Evolutionary conservation across 2,797 vertebrate species (phyloP).

Genomic region (Gadopsis marmoratus): DNA sequence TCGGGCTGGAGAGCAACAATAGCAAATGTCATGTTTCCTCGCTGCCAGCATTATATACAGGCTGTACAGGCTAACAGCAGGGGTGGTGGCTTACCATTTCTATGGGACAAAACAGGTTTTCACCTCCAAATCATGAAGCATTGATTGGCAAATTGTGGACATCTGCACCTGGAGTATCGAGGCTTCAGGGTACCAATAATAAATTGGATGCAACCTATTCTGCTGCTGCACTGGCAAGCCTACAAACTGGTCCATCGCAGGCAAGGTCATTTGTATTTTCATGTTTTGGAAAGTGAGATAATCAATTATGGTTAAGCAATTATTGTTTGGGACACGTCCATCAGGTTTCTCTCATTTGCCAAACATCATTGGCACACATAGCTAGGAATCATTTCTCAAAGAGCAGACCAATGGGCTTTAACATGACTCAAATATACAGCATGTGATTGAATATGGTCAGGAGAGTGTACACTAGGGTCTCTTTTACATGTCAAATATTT

Average conservation of each 20-base stretch:
- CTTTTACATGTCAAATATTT: neutral
- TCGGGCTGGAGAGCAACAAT: slow-evolving; percentile 55
- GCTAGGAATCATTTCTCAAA: neutral
- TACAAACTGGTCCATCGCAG: slow-evolving; percentile 52
- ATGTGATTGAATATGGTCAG: neutral
- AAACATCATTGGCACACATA: neutral
- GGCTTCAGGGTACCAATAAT: slow-evolving; percentile 55
- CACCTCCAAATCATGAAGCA: slow-evolving; percentile 58
- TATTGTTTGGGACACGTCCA: slow-evolving; percentile 42
- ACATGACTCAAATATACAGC: neutral
- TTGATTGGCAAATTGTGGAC: slow-evolving; percentile 50
- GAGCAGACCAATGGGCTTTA: neutral
- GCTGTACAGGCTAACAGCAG: slow-evolving; percentile 31
- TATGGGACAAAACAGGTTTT: slow-evolving; percentile 43
- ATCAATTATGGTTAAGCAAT: slow-evolving; percentile 58
- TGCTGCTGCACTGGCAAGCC: slow-evolving; percentile 58
- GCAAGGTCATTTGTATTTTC: slow-evolving; percentile 57
- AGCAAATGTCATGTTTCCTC: slow-evolving; percentile 71
- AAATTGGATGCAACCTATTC: slow-evolving; percentile 58
- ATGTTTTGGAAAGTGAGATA: slow-evolving; percentile 63
- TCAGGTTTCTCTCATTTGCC: slow-evolving; percentile 12
- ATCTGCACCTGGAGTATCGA: slow-evolving; percentile 64
- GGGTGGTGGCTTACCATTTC: slow-evolving; percentile 31
- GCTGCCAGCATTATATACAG: slow-evolving; percentile 51
- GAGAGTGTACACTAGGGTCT: neutral